Conservation (phyloP, 2,113 vertebrate genomes). For the Aramus guarauna region DNA sequence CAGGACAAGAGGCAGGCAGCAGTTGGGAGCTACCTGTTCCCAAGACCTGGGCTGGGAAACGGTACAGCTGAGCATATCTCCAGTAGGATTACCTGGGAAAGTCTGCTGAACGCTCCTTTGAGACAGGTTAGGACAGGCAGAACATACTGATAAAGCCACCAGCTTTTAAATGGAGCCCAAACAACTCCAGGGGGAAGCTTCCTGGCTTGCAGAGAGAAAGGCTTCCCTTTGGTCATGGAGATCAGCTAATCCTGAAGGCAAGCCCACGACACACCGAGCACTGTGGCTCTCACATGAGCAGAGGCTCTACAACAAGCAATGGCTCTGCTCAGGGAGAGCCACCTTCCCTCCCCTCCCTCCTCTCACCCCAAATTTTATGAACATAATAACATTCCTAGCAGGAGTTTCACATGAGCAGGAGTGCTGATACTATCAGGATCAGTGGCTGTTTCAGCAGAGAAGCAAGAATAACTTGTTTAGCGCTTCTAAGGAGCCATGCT, state of each 20-base stretch:
- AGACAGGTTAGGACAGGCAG: not conserved
- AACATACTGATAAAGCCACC: not conserved
- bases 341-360: not conserved
- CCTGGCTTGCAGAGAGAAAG: not conserved
- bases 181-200: not conserved
- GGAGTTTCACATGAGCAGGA: not conserved
- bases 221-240: not conserved
- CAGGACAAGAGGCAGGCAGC: not conserved
- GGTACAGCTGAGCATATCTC: not conserved
- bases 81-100: not conserved
- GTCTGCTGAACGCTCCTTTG: not conserved
- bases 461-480: conserved; percentile 52
- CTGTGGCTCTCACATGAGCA: not conserved
- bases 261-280: accelerated
- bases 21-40: not conserved
- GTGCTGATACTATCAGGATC: not conserved
- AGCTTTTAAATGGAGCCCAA: not conserved
- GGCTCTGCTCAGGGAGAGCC: not conserved
- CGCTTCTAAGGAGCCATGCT: conserved; percentile 20
- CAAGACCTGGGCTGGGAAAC: not conserved
- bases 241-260: not conserved
- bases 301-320: not conserved
- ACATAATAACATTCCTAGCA: not conserved
- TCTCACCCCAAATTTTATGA: not conserved
- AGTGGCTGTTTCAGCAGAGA: conserved; percentile 9